Conservation (phyloP, 2,113 vertebrate species). For the Copsychus sechellarum region DNA sequence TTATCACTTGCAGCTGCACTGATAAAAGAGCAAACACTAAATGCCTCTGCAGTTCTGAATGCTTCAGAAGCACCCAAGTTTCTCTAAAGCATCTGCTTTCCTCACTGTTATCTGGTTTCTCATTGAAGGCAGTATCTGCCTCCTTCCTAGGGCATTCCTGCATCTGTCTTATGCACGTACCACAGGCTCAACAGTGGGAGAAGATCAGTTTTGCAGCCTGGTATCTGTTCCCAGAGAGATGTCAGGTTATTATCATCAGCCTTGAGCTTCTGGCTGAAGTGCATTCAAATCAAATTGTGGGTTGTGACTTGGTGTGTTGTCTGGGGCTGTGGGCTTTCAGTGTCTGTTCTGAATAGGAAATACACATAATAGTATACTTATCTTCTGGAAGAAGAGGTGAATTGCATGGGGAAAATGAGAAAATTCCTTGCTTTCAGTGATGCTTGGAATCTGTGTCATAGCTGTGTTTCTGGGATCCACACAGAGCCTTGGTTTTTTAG, state of each 20-base stretch:
- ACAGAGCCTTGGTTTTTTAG: not conserved
- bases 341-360: slow-evolving; percentile 22
- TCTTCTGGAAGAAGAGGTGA: slow-evolving; percentile 2
- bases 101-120: slow-evolving; percentile 54
- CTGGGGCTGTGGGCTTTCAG: slow-evolving; percentile 18
- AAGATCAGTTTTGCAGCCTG: slow-evolving; percentile 56
- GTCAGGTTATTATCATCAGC: slow-evolving; percentile 11
- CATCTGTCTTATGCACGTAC: slow-evolving; percentile 69
- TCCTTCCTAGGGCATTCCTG: slow-evolving; percentile 58
- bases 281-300: slow-evolving; percentile 48
- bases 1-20: slow-evolving; percentile 77
- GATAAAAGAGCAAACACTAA: slow-evolving; percentile 76
- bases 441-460: not conserved
- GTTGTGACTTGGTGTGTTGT: not conserved
- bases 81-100: slow-evolving; percentile 72
- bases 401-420: not conserved
- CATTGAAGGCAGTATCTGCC: slow-evolving; percentile 49
- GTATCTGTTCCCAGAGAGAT: slow-evolving; percentile 31
- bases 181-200: slow-evolving; percentile 52
- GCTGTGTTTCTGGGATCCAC: not conserved
- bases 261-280: slow-evolving; percentile 52
- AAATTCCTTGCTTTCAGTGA: not conserved
- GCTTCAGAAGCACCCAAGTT: slow-evolving; percentile 62
- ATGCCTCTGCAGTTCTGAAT: slow-evolving; percentile 58
- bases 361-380: not conserved